Percentiles rank a stretch among this genome's conserved stretches.
These are phyloP conservation scores for Patella depressa DNA, from an alignment of 2,888 invertebrate genomes.

Conservation along the genomic window DNA sequence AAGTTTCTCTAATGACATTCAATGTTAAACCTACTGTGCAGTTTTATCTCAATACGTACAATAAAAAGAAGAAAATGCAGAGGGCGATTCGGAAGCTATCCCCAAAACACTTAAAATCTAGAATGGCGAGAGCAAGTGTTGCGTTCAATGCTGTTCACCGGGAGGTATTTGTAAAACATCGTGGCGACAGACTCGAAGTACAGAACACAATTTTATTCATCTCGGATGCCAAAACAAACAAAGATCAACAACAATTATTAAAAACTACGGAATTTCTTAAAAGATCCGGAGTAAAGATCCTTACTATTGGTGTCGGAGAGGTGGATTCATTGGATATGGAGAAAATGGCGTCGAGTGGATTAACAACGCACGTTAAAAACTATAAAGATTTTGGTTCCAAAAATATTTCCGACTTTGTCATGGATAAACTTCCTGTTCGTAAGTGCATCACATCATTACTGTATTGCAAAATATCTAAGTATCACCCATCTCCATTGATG, in stretches of 20 bases:
- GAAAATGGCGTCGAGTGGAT: constrained; percentile 29
- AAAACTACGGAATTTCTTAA: constrained; percentile 48
- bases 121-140: background rate
- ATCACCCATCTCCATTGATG: no score
- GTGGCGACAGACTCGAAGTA: constrained; percentile 43
- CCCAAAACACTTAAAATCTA: background rate
- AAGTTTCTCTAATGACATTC: constrained; percentile 47
- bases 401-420: background rate
- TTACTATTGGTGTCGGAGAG: constrained; percentile 43
- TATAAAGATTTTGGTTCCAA: background rate
- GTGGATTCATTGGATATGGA: constrained; percentile 37
- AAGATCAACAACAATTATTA: constrained; percentile 23
- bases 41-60: background rate
- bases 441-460: background rate
- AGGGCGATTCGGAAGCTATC: background rate
- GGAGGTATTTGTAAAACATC: constrained; percentile 35
- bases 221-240: constrained; percentile 50
- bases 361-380: background rate
- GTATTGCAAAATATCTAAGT: no score
- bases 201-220: constrained; percentile 54
- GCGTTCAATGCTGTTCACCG: constrained; percentile 24
- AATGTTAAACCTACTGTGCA: constrained; percentile 27
- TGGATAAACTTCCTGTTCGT: background rate
- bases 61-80: background rate
- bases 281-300: constrained; percentile 45